Percentiles rank a stretch among this genome's conserved stretches.
These are phyloP conservation scores for Magallana ariakensis DNA, from an alignment of 1,140 invertebrate genomes.

Conservation along the genomic window DNA sequence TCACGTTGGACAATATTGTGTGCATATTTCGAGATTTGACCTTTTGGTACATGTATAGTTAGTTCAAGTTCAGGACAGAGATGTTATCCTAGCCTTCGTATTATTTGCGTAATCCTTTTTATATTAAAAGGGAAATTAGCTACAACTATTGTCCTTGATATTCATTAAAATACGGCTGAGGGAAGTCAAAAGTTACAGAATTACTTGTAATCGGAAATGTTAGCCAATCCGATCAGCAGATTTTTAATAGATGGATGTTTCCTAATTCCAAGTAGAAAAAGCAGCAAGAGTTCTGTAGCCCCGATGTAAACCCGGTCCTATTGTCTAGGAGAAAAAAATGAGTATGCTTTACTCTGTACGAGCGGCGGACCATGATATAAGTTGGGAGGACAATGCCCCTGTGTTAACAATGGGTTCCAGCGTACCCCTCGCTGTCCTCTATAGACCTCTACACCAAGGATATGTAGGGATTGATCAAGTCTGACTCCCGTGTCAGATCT, in stretches of 20 bases:
- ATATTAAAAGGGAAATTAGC: not conserved
- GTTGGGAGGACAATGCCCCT: not conserved
- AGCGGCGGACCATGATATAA: not conserved
- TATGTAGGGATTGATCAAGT: not conserved
- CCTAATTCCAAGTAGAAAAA: not conserved
- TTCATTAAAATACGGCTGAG: not conserved
- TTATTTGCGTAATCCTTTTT: not conserved
- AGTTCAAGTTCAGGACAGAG: not conserved
- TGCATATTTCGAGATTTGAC: no score
- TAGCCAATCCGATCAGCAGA: not conserved
- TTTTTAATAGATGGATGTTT: no score
- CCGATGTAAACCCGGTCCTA: not conserved
- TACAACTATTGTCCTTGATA: not conserved
- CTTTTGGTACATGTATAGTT: not conserved
- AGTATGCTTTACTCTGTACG: not conserved
- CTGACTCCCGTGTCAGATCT: constrained; percentile 26
- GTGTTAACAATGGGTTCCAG: not conserved
- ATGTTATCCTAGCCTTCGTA: not conserved
- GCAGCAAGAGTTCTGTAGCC: not conserved
- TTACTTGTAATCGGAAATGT: no score
- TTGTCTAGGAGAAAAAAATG: not conserved
- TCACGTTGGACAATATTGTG: no score
- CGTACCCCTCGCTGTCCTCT: not conserved
- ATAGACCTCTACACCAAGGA: not conserved
- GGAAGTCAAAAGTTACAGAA: not conserved